A percentile compares a stretch with the other conserved stretches of the same genome.
Conservation (phyloP, 37 sponge, comb jelly and placozoan genomes). For the Petrosia ficiformis region DNA sequence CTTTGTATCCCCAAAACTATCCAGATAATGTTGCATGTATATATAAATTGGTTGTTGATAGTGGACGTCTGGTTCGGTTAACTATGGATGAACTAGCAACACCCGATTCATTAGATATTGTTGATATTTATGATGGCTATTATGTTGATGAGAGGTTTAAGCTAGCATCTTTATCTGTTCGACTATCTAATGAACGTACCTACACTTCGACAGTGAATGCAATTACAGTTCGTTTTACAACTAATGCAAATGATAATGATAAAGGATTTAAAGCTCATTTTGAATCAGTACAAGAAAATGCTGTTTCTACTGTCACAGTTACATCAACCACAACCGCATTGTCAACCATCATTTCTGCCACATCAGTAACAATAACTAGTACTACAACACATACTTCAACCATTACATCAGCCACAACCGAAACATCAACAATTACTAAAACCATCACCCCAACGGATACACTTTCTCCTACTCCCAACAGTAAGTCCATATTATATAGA, state of each 20-base stretch:
- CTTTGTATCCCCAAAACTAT: slow-evolving; percentile 42
- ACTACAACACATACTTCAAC: not conserved
- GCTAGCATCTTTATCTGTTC: slow-evolving; percentile 19
- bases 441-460: not conserved
- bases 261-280: slow-evolving; percentile 29
- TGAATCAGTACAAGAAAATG: no score
- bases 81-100: slow-evolving; percentile 17
- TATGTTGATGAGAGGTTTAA: not conserved
- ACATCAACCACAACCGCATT: no score
- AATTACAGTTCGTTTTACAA: slow-evolving; percentile 15
- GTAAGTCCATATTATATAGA: not conserved
- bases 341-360: not conserved
- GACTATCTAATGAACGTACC: not conserved
- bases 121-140: slow-evolving; percentile 31
- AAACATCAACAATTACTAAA: not conserved
- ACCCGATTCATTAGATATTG: slow-evolving; percentile 20
- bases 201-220: not conserved
- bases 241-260: slow-evolving; percentile 9
- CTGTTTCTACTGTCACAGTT: no score
- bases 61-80: not conserved
- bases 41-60: slow-evolving; percentile 30
- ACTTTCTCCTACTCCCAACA: not conserved
- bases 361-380: not conserved
- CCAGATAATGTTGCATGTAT: slow-evolving; percentile 17
- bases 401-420: not conserved